Evolutionary conservation across 2,113 vertebrate genomes (phyloP).

Genomic region (Mellivora capensis): DNA sequence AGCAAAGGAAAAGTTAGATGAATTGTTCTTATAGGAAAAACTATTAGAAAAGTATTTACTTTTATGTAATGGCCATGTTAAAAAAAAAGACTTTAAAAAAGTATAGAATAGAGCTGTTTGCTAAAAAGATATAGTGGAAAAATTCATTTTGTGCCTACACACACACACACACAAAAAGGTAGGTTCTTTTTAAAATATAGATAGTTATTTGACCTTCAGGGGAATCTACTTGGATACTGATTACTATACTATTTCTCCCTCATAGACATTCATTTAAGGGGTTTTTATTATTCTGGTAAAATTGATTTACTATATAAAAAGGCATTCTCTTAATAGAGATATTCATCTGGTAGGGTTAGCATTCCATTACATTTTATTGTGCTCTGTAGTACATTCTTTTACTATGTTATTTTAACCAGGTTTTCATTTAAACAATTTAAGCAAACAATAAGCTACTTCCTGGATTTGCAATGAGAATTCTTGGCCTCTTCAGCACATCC

Average conservation of each 20-base stretch:
- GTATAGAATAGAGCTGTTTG: constrained; percentile 3
- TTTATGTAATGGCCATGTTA: background rate
- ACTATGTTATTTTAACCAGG: constrained; percentile 44
- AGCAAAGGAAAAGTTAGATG: background rate
- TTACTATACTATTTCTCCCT: constrained; percentile 57
- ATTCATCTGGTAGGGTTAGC: constrained; percentile 50
- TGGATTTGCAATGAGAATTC: background rate
- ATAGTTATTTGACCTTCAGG: constrained; percentile 1
- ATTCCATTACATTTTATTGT: constrained; percentile 56
- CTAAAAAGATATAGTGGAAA: background rate
- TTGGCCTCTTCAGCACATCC: background rate
- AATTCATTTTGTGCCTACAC: background rate
- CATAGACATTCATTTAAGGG: constrained; percentile 52
- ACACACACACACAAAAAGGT: background rate
- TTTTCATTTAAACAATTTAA: constrained; percentile 39
- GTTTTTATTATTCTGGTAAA: constrained; percentile 66
- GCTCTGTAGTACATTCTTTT: constrained; percentile 4
- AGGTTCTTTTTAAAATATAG: constrained; percentile 29
- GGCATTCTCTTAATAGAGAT: constrained; percentile 16
- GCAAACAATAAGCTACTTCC: background rate
- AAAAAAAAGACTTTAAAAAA: background rate
- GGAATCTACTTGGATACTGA: constrained; percentile 14
- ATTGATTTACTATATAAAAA: constrained; percentile 55
- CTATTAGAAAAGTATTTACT: constrained; percentile 4
- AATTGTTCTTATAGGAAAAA: background rate